These are phyloP conservation scores for Drosophila tani DNA, from an alignment of 1,140 invertebrate species.

Conservation along the genomic window DNA sequence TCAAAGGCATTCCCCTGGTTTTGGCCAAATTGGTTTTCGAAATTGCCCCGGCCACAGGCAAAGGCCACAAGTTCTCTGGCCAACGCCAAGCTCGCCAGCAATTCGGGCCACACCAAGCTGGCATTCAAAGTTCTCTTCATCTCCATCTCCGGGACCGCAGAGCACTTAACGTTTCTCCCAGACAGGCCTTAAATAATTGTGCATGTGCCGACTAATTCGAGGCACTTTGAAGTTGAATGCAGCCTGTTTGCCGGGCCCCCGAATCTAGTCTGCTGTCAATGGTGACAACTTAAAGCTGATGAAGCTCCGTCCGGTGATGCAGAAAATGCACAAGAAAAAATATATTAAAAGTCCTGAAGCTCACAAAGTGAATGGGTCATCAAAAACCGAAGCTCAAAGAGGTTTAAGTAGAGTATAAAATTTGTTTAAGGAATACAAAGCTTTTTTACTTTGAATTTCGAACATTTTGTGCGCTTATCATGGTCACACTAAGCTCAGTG, in stretches of 20 bases:
- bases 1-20: slow-evolving; percentile 40
- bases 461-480: not conserved
- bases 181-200: slow-evolving; percentile 53
- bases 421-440: not conserved
- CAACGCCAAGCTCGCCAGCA: slow-evolving; percentile 27
- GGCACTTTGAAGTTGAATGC: slow-evolving; percentile 43
- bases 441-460: too few species aligned
- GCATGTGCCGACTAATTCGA: slow-evolving; percentile 37
- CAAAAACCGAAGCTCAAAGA: not conserved
- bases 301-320: slow-evolving; percentile 16
- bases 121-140: slow-evolving; percentile 25
- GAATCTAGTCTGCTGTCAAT: slow-evolving; percentile 31
- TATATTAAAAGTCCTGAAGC: not conserved
- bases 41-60: slow-evolving; percentile 59
- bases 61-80: slow-evolving; percentile 50
- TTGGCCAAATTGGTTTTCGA: slow-evolving; percentile 54
- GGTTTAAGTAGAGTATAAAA: not conserved
- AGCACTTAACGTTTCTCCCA: slow-evolving; percentile 52
- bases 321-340: not conserved
- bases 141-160: slow-evolving; percentile 39
- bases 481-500: not conserved
- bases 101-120: slow-evolving; percentile 26
- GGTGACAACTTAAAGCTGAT: slow-evolving; percentile 40
- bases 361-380: not conserved
- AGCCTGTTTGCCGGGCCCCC: slow-evolving; percentile 14